Base-by-base conservation (phyloP, 2,797 vertebrate species). In the Sebastes taczanowskii region DNA sequence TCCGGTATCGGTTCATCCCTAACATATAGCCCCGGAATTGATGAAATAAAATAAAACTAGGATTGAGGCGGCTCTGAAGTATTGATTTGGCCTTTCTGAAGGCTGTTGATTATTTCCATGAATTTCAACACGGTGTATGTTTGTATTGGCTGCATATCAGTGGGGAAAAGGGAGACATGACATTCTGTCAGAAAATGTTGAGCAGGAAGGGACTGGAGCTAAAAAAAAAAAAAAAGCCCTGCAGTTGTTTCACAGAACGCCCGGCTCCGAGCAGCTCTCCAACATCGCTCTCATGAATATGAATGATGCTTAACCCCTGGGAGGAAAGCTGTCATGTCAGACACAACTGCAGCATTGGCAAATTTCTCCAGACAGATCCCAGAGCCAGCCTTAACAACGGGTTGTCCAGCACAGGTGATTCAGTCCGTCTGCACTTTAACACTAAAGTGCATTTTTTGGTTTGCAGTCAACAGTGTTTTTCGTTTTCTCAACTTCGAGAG, bases 281-380 rank as follows among this genome's bases (percentile, higher is more conserved):
- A 69, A 80, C 84, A 65, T 60, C 3, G 29, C 73, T 49, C 86
- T 91, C 88, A 91, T 94, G 91, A 91, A 94, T 94, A 94, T 92
- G 88, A 88, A 94, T 92, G 88, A 82, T 14, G 86, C 85, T 83
- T 87, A 89, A 85, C 88, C 89, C 90, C 86, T 65, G 74, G 81
- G 87, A 89, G 79, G 74, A 79, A 73, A 84, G 74, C 90, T 84
- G 90, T 89, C 89, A 61, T 88, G 92, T 92, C 88, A 83, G 76
- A 93, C 90, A 91, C 71, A 74, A 85, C 82, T 87, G 91, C 88
- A 81, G 89, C 78, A 80, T 69, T 67, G 87, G 85, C 88, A 89
- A 61, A 91, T 84, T 89, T 82, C 84, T 84, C 59, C 68, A 86
- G 87, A 89, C 81, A 77, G 53, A 89, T 84, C 66, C 74, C 77